Conservation (phyloP, 2,888 invertebrate genomes). For the Philereme transversata region DNA sequence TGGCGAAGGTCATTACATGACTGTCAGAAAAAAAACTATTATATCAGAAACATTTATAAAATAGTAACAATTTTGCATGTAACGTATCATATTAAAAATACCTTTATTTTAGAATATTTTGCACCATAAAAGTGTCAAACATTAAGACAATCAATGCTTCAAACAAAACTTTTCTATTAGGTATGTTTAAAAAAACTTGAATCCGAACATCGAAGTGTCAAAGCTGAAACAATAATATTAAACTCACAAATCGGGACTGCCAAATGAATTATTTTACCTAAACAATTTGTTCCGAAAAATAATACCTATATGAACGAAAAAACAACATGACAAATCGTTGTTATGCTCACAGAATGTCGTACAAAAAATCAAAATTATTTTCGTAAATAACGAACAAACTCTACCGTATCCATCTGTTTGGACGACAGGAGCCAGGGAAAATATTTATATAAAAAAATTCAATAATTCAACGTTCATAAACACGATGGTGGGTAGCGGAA, state of each 20-base stretch:
- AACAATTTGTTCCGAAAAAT: constrained; percentile 32
- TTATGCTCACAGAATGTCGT: constrained; percentile 32
- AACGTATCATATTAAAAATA: too few species aligned
- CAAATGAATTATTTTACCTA: constrained; percentile 27
- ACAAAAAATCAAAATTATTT: constrained; percentile 29
- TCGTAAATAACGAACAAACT: constrained; percentile 17
- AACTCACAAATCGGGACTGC: constrained; percentile 20
- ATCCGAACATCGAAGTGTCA: constrained; percentile 11
- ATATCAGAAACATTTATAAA: too few species aligned
- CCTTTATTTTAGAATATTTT: too few species aligned
- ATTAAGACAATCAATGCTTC: too few species aligned
- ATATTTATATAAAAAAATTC: constrained; percentile 38
- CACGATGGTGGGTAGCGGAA: constrained; percentile 15
- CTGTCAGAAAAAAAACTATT: too few species aligned
- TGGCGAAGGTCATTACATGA: too few species aligned
- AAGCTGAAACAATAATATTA: constrained; percentile 16
- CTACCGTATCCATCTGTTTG: constrained; percentile 5
- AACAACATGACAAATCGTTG: constrained; percentile 39
- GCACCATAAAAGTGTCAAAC: too few species aligned
- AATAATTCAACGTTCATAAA: constrained; percentile 36
- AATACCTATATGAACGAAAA: constrained; percentile 33
- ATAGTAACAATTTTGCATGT: too few species aligned
- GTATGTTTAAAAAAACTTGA: neutral
- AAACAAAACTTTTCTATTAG: too few species aligned
- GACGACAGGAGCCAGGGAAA: constrained; percentile 27